phyloP scores from a whole-genome alignment of 2,113 vertebrate genomes.

The Gobius niger region DNA sequence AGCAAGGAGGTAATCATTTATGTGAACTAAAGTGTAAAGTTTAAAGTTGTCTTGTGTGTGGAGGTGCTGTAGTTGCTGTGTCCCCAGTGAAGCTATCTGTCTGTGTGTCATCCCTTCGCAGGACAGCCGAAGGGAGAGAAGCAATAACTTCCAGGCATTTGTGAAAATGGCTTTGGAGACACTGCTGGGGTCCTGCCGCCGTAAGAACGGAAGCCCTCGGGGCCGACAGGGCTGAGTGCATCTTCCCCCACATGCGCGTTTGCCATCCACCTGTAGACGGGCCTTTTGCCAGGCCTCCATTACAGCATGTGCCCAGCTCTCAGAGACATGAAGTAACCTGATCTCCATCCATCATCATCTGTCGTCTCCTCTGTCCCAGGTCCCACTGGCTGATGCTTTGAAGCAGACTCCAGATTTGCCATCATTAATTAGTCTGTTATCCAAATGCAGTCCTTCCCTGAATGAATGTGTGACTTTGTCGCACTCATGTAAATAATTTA shows the following conservation, averaged over 20 bases:
- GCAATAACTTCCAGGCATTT: constrained; percentile 82
- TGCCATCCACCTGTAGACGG: constrained; percentile 29
- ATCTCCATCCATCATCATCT: constrained; percentile 62
- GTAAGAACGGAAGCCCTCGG: constrained; percentile 61
- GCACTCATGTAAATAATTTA: constrained; percentile 71
- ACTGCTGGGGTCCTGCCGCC: constrained; percentile 76
- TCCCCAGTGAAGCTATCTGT: constrained; percentile 69
- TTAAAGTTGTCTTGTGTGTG: not conserved
- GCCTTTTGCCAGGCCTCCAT: constrained; percentile 31
- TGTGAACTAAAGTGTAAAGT: not conserved
- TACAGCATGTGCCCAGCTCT: constrained; percentile 47
- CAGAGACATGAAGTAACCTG: constrained; percentile 43
- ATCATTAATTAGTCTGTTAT: constrained; percentile 22
- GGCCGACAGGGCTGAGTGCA: constrained; percentile 66
- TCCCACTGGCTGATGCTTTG: constrained; percentile 39
- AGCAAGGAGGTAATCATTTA: constrained; percentile 81
- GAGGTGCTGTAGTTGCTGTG: constrained; percentile 27
- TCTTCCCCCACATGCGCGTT: not conserved
- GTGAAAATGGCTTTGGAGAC: constrained; percentile 82
- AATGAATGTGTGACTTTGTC: constrained; percentile 54
- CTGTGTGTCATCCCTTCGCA: constrained; percentile 59
- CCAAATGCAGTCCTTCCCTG: constrained; percentile 23
- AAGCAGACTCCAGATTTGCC: constrained; percentile 30
- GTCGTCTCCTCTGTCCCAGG: constrained; percentile 32
- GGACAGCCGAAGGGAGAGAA: constrained; percentile 85